Percentiles rank a stretch among this genome's conserved stretches.
phyloP scores from a whole-genome alignment of 2,888 invertebrate genomes.

The Myopa testacea region DNA sequence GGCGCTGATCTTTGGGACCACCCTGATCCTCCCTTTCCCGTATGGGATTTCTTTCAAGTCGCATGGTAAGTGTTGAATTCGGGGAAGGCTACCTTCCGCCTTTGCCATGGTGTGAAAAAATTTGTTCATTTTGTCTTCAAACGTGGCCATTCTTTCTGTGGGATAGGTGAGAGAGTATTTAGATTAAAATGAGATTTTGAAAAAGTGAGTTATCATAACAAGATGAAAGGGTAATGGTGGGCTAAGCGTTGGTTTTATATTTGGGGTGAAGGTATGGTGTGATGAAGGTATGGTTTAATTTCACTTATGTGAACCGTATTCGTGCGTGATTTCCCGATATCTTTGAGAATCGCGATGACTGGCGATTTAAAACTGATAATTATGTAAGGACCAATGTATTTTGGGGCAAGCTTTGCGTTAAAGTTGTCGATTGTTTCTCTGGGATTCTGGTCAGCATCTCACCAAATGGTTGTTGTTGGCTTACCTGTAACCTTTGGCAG shows the following conservation, averaged over 20 bases:
- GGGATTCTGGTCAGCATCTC: conserved; percentile 17
- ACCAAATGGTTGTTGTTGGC: background rate
- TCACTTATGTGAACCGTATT: background rate
- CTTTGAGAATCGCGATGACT: background rate
- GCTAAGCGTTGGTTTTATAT: background rate
- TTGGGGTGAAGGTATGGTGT: background rate
- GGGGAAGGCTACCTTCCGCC: background rate
- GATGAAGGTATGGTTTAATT: background rate
- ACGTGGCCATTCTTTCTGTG: background rate
- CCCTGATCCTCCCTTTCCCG: background rate
- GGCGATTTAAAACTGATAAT: background rate
- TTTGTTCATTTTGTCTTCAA: background rate
- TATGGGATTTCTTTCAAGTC: background rate
- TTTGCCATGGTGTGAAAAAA: background rate
- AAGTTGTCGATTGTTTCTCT: conserved; percentile 28
- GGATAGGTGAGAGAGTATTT: background rate
- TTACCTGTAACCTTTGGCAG: conserved; percentile 27
- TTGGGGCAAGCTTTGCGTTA: background rate
- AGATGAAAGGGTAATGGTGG: too few species aligned
- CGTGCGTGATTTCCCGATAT: background rate
- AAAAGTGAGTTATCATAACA: too few species aligned
- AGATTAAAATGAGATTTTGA: too few species aligned
- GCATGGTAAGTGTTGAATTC: background rate
- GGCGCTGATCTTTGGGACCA: too few species aligned
- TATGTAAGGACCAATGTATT: background rate